Evolutionary conservation across 2,113 vertebrate genomes (phyloP).

Genomic region (Acinonyx jubatus): DNA sequence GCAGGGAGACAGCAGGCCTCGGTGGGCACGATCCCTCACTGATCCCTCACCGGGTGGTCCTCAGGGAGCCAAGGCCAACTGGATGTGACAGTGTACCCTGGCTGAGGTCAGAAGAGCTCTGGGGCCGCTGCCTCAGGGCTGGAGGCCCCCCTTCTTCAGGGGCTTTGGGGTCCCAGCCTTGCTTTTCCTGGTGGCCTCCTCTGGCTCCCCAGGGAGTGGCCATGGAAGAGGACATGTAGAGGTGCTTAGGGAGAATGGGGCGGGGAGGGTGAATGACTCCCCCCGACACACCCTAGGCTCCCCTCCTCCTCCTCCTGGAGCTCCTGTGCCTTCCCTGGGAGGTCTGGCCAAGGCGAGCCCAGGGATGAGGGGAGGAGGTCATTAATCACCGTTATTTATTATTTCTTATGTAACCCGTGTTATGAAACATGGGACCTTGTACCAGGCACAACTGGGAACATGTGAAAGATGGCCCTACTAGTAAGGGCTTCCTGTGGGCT

Average conservation of each 20-base stretch:
- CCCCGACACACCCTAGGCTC: background rate
- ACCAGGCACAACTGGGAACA: constrained; percentile 71
- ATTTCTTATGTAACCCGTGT: constrained; percentile 73
- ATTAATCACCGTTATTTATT: constrained; percentile 78
- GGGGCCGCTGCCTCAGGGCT: background rate
- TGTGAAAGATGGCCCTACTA: background rate
- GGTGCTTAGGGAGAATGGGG: background rate
- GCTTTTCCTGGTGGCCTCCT: background rate
- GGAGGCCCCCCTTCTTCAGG: background rate
- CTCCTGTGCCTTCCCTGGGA: constrained; percentile 64
- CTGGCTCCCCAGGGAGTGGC: background rate
- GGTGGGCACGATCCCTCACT: background rate
- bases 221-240: background rate
- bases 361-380: constrained; percentile 49
- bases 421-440: constrained; percentile 69
- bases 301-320: background rate
- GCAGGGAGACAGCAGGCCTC: background rate
- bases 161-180: background rate
- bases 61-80: background rate
- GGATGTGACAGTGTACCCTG: background rate
- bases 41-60: constrained; percentile 16
- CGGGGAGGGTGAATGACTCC: background rate
- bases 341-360: constrained; percentile 66
- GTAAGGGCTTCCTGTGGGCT: background rate
- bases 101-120: background rate